Conservation (phyloP, 1,140 invertebrate genomes). For the Rhyzopertha dominica region DNA sequence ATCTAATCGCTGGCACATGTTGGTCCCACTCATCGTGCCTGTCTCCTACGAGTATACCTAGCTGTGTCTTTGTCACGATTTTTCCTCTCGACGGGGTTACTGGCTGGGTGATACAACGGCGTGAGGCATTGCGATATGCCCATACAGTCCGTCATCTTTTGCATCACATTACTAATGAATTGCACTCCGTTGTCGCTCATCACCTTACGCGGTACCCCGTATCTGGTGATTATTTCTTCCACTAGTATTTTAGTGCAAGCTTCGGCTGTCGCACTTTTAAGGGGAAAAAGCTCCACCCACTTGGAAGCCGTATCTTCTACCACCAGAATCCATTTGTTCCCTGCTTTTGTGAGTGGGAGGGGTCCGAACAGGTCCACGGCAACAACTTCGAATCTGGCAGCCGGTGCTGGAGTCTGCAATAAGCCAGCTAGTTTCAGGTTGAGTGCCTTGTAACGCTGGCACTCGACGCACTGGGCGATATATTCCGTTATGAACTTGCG, state of each 20-base stretch:
- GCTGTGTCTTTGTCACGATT: slow-evolving; percentile 42
- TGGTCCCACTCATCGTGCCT: slow-evolving; percentile 42
- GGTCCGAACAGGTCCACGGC: slow-evolving; percentile 15
- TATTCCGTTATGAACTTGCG: slow-evolving; percentile 1
- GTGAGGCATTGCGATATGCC: slow-evolving; percentile 33
- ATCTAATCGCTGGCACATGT: slow-evolving; percentile 39
- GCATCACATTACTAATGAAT: slow-evolving; percentile 24
- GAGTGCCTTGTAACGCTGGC: slow-evolving; percentile 7
- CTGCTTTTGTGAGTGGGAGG: not conserved
- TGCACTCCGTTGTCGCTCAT: too few relatives aligned
- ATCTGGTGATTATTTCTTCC: slow-evolving; percentile 6
- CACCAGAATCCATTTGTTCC: slow-evolving; percentile 9
- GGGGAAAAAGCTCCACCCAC: slow-evolving; percentile 10
- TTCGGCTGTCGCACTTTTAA: slow-evolving; percentile 5
- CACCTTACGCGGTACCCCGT: not conserved
- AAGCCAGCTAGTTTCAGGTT: slow-evolving; percentile 21
- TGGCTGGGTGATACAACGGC: slow-evolving; percentile 36
- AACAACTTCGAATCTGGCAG: slow-evolving; percentile 26
- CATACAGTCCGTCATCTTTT: slow-evolving; percentile 27
- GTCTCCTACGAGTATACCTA: slow-evolving; percentile 30
- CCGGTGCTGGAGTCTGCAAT: slow-evolving; percentile 17
- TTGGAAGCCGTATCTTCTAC: slow-evolving; percentile 4
- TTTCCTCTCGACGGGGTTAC: slow-evolving; percentile 42
- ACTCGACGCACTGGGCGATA: slow-evolving; percentile 16
- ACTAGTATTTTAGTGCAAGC: too few relatives aligned